Percentiles rank a stretch among this genome's conserved stretches.
These are phyloP conservation scores for Channallabes apus DNA, from an alignment of 2,797 vertebrate genomes.

Conservation along the genomic window DNA sequence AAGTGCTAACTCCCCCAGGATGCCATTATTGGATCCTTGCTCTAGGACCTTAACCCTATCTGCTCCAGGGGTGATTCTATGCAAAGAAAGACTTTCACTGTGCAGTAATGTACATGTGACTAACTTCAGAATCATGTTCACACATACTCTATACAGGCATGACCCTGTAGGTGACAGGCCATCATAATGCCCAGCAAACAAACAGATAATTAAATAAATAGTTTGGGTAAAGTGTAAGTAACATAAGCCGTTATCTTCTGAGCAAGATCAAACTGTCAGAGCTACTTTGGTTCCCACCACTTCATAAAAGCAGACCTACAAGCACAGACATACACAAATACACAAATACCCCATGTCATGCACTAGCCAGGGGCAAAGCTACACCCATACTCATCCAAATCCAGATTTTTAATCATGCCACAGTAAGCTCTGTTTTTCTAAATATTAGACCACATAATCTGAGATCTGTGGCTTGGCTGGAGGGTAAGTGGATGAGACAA, in stretches of 20 bases:
- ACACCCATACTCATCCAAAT: constrained; percentile 59
- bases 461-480: constrained; percentile 53
- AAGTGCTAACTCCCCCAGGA: too few relatives aligned
- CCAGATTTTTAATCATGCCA: constrained; percentile 63
- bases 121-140: too few relatives aligned
- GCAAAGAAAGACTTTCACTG: too few relatives aligned
- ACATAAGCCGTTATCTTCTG: not conserved
- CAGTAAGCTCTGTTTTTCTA: constrained; percentile 54
- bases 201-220: not conserved
- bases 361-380: constrained; percentile 39
- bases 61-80: too few relatives aligned
- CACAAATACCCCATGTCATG: constrained; percentile 3
- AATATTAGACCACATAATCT: constrained; percentile 65
- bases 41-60: too few relatives aligned
- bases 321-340: constrained; percentile 45
- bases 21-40: too few relatives aligned
- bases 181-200: not conserved
- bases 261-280: not conserved
- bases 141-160: too few relatives aligned
- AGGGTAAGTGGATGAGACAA: constrained; percentile 30
- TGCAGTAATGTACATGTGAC: too few relatives aligned
- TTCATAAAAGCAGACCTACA: not conserved
- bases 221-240: too few relatives aligned
- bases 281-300: not conserved
- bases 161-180: too few relatives aligned